Conservation (phyloP, 2,797 vertebrate species). For the Arnoldichthys spilopterus region DNA sequence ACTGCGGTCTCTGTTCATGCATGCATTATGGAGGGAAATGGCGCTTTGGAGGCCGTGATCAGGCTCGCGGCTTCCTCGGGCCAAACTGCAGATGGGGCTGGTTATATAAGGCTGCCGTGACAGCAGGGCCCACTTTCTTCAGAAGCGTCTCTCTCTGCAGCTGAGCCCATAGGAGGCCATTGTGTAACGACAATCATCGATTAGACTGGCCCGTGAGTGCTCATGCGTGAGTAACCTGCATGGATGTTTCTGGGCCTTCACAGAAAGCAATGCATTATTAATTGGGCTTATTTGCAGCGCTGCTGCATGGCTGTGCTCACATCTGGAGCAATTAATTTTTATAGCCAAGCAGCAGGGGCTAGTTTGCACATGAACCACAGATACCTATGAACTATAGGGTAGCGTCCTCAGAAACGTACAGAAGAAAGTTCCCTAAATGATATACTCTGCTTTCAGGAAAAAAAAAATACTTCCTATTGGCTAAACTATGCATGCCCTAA, state of each 20-base stretch:
- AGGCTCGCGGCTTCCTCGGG: conserved; percentile 18
- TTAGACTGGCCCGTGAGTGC: conserved; percentile 33
- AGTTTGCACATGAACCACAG: conserved; percentile 44
- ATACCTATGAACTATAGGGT: not conserved
- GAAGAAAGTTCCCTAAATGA: not conserved
- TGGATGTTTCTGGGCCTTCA: conserved; percentile 44
- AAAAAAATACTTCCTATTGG: not conserved
- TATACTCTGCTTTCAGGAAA: not conserved
- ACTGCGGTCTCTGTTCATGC: not conserved
- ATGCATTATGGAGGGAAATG: conserved; percentile 18
- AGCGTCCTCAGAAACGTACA: conserved; percentile 2
- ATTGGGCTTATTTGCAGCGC: conserved; percentile 53
- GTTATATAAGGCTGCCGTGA: conserved; percentile 57
- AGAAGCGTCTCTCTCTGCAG: conserved; percentile 8
- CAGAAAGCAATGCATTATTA: conserved; percentile 60
- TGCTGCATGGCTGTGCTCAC: conserved; percentile 50
- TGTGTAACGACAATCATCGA: conserved; percentile 57
- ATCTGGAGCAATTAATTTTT: conserved; percentile 63
- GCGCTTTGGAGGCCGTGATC: not conserved
- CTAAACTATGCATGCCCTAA: not conserved
- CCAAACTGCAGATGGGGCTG: conserved; percentile 30
- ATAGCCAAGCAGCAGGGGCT: conserved; percentile 58
- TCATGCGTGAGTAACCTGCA: conserved; percentile 43
- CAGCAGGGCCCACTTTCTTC: conserved; percentile 25
- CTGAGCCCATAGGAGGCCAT: conserved; percentile 44